phyloP scores from a whole-genome alignment of 2,888 invertebrate species.

The Drosophila picticornis region DNA sequence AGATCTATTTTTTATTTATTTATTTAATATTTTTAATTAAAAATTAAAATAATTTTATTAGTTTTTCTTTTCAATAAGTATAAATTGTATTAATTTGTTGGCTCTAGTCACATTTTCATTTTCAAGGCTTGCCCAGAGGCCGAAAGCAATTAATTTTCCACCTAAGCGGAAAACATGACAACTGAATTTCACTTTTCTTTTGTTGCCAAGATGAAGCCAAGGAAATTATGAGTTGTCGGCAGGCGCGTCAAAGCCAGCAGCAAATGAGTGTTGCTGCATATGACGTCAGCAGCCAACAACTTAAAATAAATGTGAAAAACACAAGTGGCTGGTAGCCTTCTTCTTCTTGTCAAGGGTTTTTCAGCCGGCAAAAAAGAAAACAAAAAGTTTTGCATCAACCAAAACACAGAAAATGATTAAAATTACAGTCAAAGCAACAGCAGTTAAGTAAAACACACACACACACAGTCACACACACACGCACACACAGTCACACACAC shows the following conservation, averaged over 20 bases:
- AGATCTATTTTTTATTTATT: not conserved
- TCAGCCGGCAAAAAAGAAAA: constrained; percentile 43
- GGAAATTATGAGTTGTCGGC: constrained; percentile 59
- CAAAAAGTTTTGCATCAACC: constrained; percentile 48
- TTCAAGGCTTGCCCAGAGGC: constrained; percentile 39
- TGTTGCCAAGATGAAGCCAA: constrained; percentile 15
- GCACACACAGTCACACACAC: constrained; percentile 15
- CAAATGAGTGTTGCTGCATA: constrained; percentile 52
- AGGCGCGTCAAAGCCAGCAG: constrained; percentile 42
- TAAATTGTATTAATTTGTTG: constrained; percentile 23
- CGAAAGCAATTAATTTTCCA: constrained; percentile 62
- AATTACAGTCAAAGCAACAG: constrained; percentile 52
- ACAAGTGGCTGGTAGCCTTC: constrained; percentile 1
- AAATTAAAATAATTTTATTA: not conserved
- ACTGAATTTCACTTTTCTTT: constrained; percentile 33
- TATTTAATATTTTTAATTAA: too few relatives aligned
- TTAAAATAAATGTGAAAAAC: constrained; percentile 44
- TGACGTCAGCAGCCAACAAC: constrained; percentile 61
- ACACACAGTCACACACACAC: constrained; percentile 36
- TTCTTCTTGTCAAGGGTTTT: constrained; percentile 39
- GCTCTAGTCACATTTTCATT: constrained; percentile 2
- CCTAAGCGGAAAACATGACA: constrained; percentile 61
- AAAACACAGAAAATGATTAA: constrained; percentile 52
- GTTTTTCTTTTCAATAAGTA: not conserved
- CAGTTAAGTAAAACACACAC: constrained; percentile 39